These are phyloP conservation scores for Euzophera pinguis DNA, from an alignment of 2,888 invertebrate species.

Conservation along the genomic window DNA sequence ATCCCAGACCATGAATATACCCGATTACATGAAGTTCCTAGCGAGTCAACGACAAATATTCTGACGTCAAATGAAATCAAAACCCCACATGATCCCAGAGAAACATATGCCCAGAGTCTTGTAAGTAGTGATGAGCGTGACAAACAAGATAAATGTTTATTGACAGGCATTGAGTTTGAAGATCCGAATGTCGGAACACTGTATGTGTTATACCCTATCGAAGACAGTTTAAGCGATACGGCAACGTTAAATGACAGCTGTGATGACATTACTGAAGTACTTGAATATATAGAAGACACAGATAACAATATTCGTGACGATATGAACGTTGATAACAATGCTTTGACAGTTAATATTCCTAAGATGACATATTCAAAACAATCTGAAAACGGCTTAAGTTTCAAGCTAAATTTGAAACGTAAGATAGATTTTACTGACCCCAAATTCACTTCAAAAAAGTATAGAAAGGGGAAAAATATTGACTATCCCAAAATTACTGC, in stretches of 20 bases:
- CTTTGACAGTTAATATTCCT: slow-evolving; percentile 40
- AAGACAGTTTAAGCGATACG: slow-evolving; percentile 16
- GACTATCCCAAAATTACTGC: slow-evolving; percentile 50
- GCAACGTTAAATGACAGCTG: slow-evolving; percentile 7
- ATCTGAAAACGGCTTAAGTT: slow-evolving; percentile 17
- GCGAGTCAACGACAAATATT: neutral
- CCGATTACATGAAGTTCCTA: neutral
- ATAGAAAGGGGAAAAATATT: slow-evolving; percentile 64
- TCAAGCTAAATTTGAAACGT: slow-evolving; percentile 42
- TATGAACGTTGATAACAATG: slow-evolving; percentile 20
- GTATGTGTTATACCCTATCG: slow-evolving; percentile 42
- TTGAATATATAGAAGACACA: slow-evolving; percentile 21
- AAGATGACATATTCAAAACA: slow-evolving; percentile 45
- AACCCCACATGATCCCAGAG: neutral
- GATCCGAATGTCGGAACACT: slow-evolving; percentile 45
- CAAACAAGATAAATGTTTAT: slow-evolving; percentile 16
- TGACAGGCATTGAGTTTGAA: slow-evolving; percentile 48
- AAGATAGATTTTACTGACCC: slow-evolving; percentile 44
- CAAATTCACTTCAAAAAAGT: slow-evolving; percentile 40
- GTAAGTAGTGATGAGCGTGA: slow-evolving; percentile 21
- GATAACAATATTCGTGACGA: slow-evolving; percentile 12
- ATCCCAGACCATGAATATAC: neutral
- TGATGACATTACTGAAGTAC: slow-evolving; percentile 16
- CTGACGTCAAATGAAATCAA: neutral
- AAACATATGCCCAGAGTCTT: neutral